Evolutionary conservation across 2,888 invertebrate species (phyloP), one percentile per base, ranked within the genome.

Genomic region (Cheilosia vernalis): DNA sequence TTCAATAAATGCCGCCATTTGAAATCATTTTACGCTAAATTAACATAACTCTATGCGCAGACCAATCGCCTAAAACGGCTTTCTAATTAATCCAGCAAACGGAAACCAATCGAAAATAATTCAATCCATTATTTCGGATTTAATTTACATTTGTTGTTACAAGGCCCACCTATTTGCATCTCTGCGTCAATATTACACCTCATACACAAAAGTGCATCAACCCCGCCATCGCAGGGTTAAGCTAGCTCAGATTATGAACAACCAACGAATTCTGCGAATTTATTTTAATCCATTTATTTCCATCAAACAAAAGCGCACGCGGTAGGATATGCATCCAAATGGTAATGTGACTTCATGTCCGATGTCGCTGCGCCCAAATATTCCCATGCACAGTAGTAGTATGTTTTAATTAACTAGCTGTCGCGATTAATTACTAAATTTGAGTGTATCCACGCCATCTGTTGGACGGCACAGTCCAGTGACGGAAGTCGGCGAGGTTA

Each of bases 221-320:
- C 55, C 4, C 53, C 15, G 7, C 21, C 10, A 40, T 21, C 15
- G 15, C 13, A 13, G 24, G 37, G 5, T 30, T 44, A 56, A 60
- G 51, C 40, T 15, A 15, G 30, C 42, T 19, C 60, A 49, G 49
- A 76, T 74, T 74, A 64, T 76, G 58, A 66, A 74, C 58, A 64
- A 58, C 64, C 56, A 58, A 74, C 74, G 49, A 51, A 66, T 66
- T 66, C 21, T 40, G 37, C 27, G n/a, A 74, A 74, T 74, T 56
- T 58, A 76, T 58, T 76, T 76, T 64, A 73, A 74, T 74, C 64
- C 51, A 58, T 76, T 74, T 60, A 58, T 76, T 76, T 58, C 42
- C 21, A 76, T 66, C 42, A 66, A 66, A 66, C 66, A 76, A 74
- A 66, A 30, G 47, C 4, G 17, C 27, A 24, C 6, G 19, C 10